phyloP scores from a whole-genome alignment of 2,113 vertebrate species.

The Ascaphus truei region DNA sequence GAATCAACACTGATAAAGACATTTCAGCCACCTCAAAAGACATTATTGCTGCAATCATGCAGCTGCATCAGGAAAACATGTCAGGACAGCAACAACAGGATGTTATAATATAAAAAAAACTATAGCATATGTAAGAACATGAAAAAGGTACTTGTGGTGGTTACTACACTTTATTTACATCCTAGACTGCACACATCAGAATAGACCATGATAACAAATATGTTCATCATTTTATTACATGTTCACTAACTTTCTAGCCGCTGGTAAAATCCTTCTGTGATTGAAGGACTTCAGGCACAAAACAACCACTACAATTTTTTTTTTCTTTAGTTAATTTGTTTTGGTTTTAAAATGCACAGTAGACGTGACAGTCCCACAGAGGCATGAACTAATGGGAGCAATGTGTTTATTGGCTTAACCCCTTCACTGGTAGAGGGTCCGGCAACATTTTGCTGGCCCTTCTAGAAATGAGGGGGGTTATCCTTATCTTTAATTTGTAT shows the following conservation, averaged over 20 bases:
- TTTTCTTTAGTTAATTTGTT: too few species aligned
- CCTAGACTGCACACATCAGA: neutral
- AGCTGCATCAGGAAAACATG: neutral
- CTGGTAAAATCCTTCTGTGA: neutral
- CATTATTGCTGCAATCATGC: slow-evolving; percentile 11
- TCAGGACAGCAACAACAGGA: neutral
- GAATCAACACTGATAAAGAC: slow-evolving; percentile 66
- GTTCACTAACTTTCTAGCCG: neutral
- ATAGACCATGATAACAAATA: slow-evolving; percentile 6
- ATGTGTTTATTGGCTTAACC: neutral
- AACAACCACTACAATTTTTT: neutral
- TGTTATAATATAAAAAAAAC: slow-evolving; percentile 4
- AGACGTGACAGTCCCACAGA: neutral
- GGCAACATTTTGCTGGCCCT: neutral
- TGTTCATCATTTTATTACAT: slow-evolving; percentile 17
- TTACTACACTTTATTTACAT: slow-evolving; percentile 16
- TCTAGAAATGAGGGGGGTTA: too few species aligned
- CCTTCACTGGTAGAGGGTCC: neutral
- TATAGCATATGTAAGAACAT: neutral
- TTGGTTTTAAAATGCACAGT: neutral
- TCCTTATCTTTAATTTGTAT: too few species aligned
- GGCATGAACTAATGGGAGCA: neutral
- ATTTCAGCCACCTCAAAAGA: slow-evolving; percentile 32
- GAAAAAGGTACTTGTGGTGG: slow-evolving; percentile 22
- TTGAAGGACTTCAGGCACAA: neutral